Conservation (phyloP, 2,113 vertebrate species). For the Thunnus thynnus region DNA sequence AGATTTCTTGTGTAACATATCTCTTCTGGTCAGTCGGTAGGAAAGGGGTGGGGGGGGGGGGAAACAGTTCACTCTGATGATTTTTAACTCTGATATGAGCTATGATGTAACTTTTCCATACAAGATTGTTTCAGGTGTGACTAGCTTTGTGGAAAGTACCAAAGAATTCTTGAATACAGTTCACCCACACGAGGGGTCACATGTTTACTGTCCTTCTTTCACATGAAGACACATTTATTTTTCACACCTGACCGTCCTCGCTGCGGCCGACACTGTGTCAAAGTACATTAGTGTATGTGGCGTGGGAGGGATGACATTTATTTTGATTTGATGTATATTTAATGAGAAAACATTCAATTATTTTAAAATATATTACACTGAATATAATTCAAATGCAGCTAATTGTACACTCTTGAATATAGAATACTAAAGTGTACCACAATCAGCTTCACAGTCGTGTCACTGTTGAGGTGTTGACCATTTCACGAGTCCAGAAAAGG, state of each 20-base stretch:
- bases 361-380: neutral
- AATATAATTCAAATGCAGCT: neutral
- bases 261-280: too few relatives aligned
- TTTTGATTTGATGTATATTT: neutral
- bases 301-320: neutral
- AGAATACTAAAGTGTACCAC: neutral
- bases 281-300: neutral
- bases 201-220: neutral
- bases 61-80: neutral
- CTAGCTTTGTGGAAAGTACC: conserved; percentile 31
- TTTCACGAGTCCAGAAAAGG: neutral
- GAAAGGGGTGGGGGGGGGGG: too few relatives aligned
- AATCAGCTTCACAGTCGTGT: neutral
- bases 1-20: too few relatives aligned
- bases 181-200: neutral
- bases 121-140: conserved; percentile 4
- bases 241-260: neutral
- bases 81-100: too few relatives aligned
- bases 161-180: neutral
- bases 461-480: neutral
- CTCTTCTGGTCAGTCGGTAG: too few relatives aligned
- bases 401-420: too few relatives aligned
- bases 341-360: neutral
- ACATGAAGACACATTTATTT: neutral
- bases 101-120: conserved; percentile 7